Percentiles rank a stretch among this genome's conserved stretches.
Evolutionary conservation across 2,888 invertebrate species (phyloP).

Genomic region (Nomada lathburiana): DNA sequence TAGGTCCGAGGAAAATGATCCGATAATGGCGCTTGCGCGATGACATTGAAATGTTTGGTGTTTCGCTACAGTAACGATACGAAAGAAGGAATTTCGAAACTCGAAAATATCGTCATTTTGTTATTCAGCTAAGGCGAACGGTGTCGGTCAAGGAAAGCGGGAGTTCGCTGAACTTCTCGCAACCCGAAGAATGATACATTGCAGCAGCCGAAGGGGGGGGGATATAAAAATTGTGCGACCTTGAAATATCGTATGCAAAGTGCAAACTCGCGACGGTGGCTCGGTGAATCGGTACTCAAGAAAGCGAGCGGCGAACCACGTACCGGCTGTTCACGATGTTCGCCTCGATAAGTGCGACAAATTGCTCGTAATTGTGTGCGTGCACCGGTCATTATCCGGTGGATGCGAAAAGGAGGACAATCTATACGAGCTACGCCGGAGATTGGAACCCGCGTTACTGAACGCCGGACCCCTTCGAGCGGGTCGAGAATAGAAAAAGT

Average conservation of each 20-base stretch:
- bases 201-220: neutral
- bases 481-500: neutral
- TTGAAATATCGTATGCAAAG: conserved; percentile 56
- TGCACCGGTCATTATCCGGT: conserved; percentile 53
- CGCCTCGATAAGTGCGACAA: conserved; percentile 69
- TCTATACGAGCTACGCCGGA: conserved; percentile 2
- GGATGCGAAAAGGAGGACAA: conserved; percentile 57
- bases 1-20: neutral
- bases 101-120: too few relatives aligned
- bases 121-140: neutral
- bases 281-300: conserved; percentile 46
- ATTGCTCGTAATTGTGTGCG: conserved; percentile 68
- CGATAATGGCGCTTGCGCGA: neutral
- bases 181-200: conserved; percentile 16
- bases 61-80: too few relatives aligned
- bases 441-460: neutral
- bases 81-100: too few relatives aligned
- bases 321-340: conserved; percentile 53
- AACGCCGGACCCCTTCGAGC: neutral
- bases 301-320: conserved; percentile 56
- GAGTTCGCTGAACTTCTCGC: neutral
- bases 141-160: neutral
- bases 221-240: conserved; percentile 30
- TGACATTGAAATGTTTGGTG: too few relatives aligned
- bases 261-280: conserved; percentile 44